Base-by-base conservation (phyloP, 2,888 invertebrate species). In the Trichacis sp. region DNA sequence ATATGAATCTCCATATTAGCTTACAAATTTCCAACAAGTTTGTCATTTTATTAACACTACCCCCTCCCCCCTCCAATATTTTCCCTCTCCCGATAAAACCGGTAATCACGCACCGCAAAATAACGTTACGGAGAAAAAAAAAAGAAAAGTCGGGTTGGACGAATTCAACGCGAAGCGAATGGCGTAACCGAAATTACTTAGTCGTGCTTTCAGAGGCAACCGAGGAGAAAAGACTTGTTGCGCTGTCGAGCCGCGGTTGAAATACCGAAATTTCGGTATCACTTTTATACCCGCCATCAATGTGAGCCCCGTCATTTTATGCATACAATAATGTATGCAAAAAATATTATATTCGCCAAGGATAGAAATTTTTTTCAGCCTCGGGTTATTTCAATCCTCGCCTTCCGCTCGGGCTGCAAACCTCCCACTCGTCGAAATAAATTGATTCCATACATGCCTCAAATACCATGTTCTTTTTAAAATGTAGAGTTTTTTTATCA, bases 211-310 rank as follows among this genome's bases (percentile, higher is more conserved):
- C 79, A 78, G 78, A 79, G 74, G 75, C 81, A 82, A 80, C 79
- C 79, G 80, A 80, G 81, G 80, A 81, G 82, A 83, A 83, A 82
- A 76, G 76, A 83, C 83, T 83, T 83, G 83, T 83, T 83, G 82
- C 82, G 66, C 78, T 75, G 73, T 73, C 77, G 79, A 79, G 79
- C 79, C 75, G 77, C 79, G 77, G 80, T 82, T 82, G 79, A 83
- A 82, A 82, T 82, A 82, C 82, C 79, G 80, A 78, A 79, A 82
- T 80, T 81, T 79, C 75, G 75, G 73, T 74, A 74, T 73, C 65
- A 56, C 67, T 64, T 24, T 24, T n/a, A n/a, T n/a, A n/a, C n/a
- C n/a, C n/a, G n/a, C n/a, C n/a, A n/a, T n/a, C n/a, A n/a, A n/a
- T n/a, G n/a, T n/a, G n/a, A n/a, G n/a, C n/a, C n/a, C n/a, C n/a